These are phyloP conservation scores for Chloroceryle inda DNA, from an alignment of 2,797 vertebrate species.

Conservation along the genomic window DNA sequence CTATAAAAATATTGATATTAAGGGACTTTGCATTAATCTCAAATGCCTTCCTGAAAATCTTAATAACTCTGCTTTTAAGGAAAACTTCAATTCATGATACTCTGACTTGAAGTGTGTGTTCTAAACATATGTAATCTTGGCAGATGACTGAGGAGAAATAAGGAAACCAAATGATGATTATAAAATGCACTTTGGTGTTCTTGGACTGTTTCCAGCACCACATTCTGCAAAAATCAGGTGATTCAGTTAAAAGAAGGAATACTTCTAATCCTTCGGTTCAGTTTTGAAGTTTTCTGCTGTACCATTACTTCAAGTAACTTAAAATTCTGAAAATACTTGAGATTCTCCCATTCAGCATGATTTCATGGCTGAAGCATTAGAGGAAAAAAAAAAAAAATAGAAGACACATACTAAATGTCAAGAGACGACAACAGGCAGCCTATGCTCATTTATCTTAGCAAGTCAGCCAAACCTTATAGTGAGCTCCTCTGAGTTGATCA, in stretches of 20 bases:
- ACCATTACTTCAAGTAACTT: not conserved
- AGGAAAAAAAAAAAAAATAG: not conserved
- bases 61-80: not conserved
- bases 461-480: not conserved
- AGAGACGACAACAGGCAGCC: not conserved
- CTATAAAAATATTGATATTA: not conserved
- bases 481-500: not conserved
- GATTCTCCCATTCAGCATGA: not conserved
- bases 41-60: not conserved
- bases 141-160: not conserved
- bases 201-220: not conserved
- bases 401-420: not conserved
- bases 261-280: not conserved
- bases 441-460: not conserved
- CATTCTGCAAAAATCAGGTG: not conserved
- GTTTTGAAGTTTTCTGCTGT: not conserved
- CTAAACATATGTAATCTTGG: not conserved
- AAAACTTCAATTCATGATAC: not conserved
- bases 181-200: not conserved
- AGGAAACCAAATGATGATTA: not conserved
- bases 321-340: not conserved
- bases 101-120: not conserved
- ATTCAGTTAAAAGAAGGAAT: not conserved
- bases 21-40: not conserved
- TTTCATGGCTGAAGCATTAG: slow-evolving; percentile 18